Evolutionary conservation across 2,888 invertebrate species (phyloP), one percentile per base, ranked within the genome.

Genomic region (Stegana nigrithorax): DNA sequence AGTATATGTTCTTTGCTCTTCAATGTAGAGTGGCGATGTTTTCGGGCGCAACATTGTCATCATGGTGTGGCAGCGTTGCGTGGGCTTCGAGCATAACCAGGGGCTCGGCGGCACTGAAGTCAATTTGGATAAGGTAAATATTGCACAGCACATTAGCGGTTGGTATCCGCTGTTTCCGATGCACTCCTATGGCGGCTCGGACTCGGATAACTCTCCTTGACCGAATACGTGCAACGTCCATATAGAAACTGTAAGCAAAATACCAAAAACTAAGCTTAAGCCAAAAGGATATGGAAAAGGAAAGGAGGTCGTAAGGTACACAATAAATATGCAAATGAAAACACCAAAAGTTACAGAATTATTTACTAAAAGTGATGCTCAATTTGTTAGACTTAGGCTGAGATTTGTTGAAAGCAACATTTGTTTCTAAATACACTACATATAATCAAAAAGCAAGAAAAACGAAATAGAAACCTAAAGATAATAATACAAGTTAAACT

Each of bases 151-250:
- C 74, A 93, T 93, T 47, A 91, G 91, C 77, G 94, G 94, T 69
- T 96, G 96, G 96, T 97, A 96, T 87, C 93, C 94, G 67, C 88
- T 97, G 70, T 95, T 95, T 86, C 94, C 95, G 32, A 93, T 94
- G 84, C 92, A 93, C 77, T 92, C 93, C 59, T 89, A 94, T 68
- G 93, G 91, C 63, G 93, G 91, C 59, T 90, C 90, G 23, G 92
- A 86, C 64, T 84, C 86, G 47, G 85, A 85, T 72, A 84, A 85
- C 78, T 86, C 86, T 82, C 86, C 86, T 83, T 86, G 86, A 86
- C 86, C 85, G 83, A 84, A 81, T 72, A 83, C 82, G 81, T 72
- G 44, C 67, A 66, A 26, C 2, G 19, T 26, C 51, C 21, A 32
- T 23, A 14, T 19, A n/a, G 21, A 32, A 44, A 32, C 6, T 2